These are phyloP conservation scores for Luidia sarsii DNA, from an alignment of 53 echinoderm and acorn worm species.

Conservation along the genomic window DNA sequence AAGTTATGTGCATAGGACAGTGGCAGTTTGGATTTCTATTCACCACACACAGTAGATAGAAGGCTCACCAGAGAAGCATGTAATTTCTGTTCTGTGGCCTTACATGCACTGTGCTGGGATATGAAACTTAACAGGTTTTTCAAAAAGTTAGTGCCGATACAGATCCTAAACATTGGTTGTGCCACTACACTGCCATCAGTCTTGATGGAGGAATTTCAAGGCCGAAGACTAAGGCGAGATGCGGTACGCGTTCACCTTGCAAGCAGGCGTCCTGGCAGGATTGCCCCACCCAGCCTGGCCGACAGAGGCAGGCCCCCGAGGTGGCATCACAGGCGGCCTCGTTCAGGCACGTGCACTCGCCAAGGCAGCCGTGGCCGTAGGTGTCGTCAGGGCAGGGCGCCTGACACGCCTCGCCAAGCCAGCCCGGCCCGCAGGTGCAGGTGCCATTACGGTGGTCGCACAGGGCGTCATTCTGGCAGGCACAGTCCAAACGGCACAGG, in stretches of 20 bases:
- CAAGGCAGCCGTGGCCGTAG: conserved; percentile 42
- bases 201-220: no score
- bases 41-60: no score
- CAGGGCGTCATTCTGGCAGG: conserved; percentile 61
- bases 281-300: conserved; percentile 55
- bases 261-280: conserved; percentile 61
- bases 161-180: no score
- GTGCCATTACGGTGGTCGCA: conserved; percentile 60
- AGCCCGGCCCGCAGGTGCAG: conserved; percentile 68
- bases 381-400: conserved; percentile 45
- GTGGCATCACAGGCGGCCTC: conserved; percentile 51
- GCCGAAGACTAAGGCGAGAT: no score
- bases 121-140: no score
- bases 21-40: no score
- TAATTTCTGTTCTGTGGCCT: no score
- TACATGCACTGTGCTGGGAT: not conserved
- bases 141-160: no score
- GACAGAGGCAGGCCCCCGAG: conserved; percentile 64
- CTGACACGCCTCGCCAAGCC: conserved; percentile 58
- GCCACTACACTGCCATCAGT: no score
- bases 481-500: conserved; percentile 52
- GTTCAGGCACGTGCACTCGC: conserved; percentile 50
- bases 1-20: no score
- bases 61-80: no score
- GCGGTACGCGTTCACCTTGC: conserved; percentile 36